Evolutionary conservation across 1,140 invertebrate species (phyloP), one percentile per base, ranked within the genome.

Genomic region (Hylyphantes graminicola): DNA sequence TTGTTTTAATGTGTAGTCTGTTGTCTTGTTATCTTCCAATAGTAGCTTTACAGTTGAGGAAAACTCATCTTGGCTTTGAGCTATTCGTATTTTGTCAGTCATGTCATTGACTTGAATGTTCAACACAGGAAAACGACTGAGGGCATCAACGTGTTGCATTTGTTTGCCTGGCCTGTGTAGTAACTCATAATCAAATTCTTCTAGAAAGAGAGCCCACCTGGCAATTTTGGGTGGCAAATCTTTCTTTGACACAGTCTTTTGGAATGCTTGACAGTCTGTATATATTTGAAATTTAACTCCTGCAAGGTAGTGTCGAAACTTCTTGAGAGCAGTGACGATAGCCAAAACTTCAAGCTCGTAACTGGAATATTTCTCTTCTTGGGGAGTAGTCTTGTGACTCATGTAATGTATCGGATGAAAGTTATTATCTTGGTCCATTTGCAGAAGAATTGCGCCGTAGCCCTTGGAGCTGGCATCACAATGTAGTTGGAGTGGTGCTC

Each of bases 401-500:
- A 54, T 79, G 1, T 61, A 75, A 75, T 75, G 73, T 19, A 75
- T 55, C 10, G 54, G 53, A 35, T 75, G 54, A 57, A 75, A 75
- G 11, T 55, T 17, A 59, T 55, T 21, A 55, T 75, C n/a, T 17
- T 90, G 88, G 15, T 84, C n/a, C 19, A 88, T 87, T 77, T 93
- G 92, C 4, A 88, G 88, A 0, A 93, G 78, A 8, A 92, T 88
- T 3, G 89, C 89, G 0, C 91, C 91, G 7, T 92, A 85, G 12
- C 90, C 91, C 87, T 89, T 89, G 0, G 87, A 75, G 54, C 88
- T 90, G n/a, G 91, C 91, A 70, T 86, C 77, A 4, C 68, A 81
- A 19, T 72, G 63, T 8, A 73, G 50, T 53, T 75, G 19, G 10
- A 61, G 19, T 72, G 19, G 19, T 9, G 85, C 86, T 12, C 70